Percentiles rank a stretch among this genome's conserved stretches.
These are phyloP conservation scores for Koerneria pararmatus DNA, from an alignment of 2,888 invertebrate genomes.

Conservation along the genomic window DNA sequence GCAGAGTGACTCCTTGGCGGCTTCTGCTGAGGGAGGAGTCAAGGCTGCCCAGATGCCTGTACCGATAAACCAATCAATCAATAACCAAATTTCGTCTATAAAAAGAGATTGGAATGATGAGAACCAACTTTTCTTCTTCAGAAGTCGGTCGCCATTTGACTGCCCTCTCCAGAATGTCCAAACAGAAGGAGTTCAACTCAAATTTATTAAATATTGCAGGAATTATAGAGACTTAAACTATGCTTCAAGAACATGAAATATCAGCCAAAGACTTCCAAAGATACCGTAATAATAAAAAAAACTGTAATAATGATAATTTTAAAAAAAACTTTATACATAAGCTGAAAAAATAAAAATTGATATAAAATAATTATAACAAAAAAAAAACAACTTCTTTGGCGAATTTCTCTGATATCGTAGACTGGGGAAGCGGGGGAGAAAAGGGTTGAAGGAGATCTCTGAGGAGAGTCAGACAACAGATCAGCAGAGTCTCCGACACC, in stretches of 20 bases:
- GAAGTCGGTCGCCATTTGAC: constrained; percentile 6
- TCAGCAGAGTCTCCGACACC: constrained; percentile 86
- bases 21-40: constrained; percentile 12
- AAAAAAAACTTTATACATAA: too few relatives aligned
- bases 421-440: constrained; percentile 30
- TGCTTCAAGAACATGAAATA: too few relatives aligned
- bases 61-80: background rate
- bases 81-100: background rate
- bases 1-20: constrained; percentile 69
- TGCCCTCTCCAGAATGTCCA: constrained; percentile 14
- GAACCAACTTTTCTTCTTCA: constrained; percentile 18
- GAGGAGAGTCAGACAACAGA: constrained; percentile 85
- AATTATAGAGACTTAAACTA: too few relatives aligned
- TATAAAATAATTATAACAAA: too few relatives aligned
- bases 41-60: constrained; percentile 5
- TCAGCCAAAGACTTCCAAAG: too few relatives aligned
- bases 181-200: constrained; percentile 20
- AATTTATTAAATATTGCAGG: too few relatives aligned
- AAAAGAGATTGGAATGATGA: background rate
- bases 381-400: constrained; percentile 39
- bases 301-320: too few relatives aligned
- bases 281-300: too few relatives aligned
- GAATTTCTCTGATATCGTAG: constrained; percentile 40
- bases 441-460: constrained; percentile 70
- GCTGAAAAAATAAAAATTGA: too few relatives aligned